Base-by-base conservation (phyloP, 2,888 invertebrate genomes). In the Uropetala carovei region DNA sequence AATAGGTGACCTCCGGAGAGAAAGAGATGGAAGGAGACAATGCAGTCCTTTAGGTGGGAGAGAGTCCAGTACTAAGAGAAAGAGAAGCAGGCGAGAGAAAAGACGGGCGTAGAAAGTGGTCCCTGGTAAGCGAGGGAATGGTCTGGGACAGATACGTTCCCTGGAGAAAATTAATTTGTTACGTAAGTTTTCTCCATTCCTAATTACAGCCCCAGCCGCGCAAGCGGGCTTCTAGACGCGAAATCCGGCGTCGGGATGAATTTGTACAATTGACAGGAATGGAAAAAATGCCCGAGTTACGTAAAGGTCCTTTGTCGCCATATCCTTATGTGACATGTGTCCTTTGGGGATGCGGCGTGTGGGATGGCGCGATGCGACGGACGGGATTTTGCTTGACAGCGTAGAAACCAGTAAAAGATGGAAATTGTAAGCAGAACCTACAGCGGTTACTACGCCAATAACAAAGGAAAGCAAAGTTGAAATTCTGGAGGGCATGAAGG, bases 211-310 rank as follows among this genome's bases (percentile, higher is more conserved):
- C 22, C 68, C 22, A 18, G 22, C n/a, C 2, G 18, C 68, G 11
- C 68, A 22, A 18, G 9, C 68, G 68, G 22, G 68, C 1, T 22
- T 68, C 18, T 1, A 68, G 22, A 68, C n/a, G 68, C 11, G 18
- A 68, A 68, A 68, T n/a, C 68, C 22, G 68, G 68, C 68, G n/a
- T 27, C 13, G 27, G 75, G 27, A 75, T 75, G 75, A 75, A 75
- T 27, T 22, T 10, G 22, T 75, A 22, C 75, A 75, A 75, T 22
- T 27, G 22, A 75, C 75, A 27, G 22, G 75, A 75, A 75, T 22
- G 75, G 27, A 22, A 27, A 75, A 75, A 75, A 8, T 10, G 27
- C 27, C 75, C 27, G 22, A 13, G 27, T 27, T 75, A 75, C 75
- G 13, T 22, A 75, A 5, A 1, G 43, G 43, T 43, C 75, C 27